Evolutionary conservation across 2,888 invertebrate genomes (phyloP).

Genomic region (Hemithea aestivaria): DNA sequence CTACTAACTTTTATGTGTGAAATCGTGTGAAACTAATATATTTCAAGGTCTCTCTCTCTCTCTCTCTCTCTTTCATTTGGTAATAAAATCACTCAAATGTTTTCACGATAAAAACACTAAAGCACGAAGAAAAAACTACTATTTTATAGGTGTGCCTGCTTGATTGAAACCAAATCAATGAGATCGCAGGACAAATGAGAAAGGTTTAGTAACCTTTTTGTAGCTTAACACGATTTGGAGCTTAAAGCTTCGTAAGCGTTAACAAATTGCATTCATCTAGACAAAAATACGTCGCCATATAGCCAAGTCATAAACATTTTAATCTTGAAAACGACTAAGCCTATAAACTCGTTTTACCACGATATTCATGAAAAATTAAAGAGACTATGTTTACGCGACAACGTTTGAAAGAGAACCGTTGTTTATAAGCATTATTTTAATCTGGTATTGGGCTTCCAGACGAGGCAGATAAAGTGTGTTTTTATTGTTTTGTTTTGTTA

Average conservation of each 20-base stretch:
- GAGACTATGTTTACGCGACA: conserved; percentile 10
- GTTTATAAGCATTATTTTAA: conserved; percentile 21
- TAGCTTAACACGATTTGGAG: too few species aligned
- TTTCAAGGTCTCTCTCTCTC: too few species aligned
- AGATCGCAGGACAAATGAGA: too few species aligned
- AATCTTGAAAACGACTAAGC: not conserved
- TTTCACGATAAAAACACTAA: not conserved
- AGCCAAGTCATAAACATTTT: too few species aligned
- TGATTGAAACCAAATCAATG: conserved; percentile 3
- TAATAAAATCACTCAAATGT: conserved; percentile 1
- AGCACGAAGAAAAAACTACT: not conserved
- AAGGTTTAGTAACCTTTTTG: conserved; percentile 7
- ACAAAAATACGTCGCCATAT: not conserved
- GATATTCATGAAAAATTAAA: conserved; percentile 5
- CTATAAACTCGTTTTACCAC: conserved; percentile 8
- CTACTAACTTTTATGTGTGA: too few species aligned
- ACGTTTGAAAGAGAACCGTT: conserved; percentile 7
- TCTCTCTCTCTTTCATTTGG: too few species aligned
- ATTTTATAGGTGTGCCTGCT: not conserved
- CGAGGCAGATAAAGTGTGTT: conserved; percentile 31
- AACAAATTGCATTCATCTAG: conserved; percentile 1
- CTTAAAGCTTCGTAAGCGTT: conserved; percentile 3
- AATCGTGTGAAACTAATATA: too few species aligned
- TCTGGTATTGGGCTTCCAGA: conserved; percentile 21
- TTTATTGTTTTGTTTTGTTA: conserved; percentile 23